Evolutionary conservation across 2,888 invertebrate genomes (phyloP).

Genomic region (Cheilosia vernalis): DNA sequence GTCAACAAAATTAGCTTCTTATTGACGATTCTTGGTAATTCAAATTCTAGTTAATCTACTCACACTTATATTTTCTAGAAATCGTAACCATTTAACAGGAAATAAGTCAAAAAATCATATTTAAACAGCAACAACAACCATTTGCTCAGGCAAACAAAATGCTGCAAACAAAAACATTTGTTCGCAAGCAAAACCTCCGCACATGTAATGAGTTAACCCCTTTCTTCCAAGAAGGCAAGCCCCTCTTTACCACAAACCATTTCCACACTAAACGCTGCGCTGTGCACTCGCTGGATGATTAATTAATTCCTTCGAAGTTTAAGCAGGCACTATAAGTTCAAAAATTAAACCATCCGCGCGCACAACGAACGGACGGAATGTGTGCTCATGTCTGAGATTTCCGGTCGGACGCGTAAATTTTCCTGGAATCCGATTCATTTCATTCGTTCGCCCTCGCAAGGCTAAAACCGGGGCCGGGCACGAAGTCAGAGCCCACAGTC

Average conservation of each 20-base stretch:
- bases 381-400: conserved; percentile 70
- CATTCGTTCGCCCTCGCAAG: conserved; percentile 50
- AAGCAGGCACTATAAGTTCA: conserved; percentile 57
- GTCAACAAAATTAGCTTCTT: too few species aligned
- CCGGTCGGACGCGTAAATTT: conserved; percentile 75
- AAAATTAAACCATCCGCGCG: conserved; percentile 71
- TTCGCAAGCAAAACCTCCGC: background rate
- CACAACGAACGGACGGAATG: conserved; percentile 43
- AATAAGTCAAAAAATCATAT: background rate
- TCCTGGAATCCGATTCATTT: conserved; percentile 73
- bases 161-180: background rate
- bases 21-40: background rate
- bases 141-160: background rate
- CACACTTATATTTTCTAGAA: background rate
- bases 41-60: background rate
- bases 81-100: background rate
- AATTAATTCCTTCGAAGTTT: conserved; percentile 69
- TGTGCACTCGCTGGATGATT: conserved; percentile 48
- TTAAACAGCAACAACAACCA: background rate
- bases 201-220: conserved; percentile 11
- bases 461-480: conserved; percentile 17
- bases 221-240: conserved; percentile 50
- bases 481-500: background rate
- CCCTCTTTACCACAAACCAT: background rate
- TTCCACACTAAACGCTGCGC: conserved; percentile 23